phyloP scores from a whole-genome alignment of 2,888 invertebrate genomes.

The Campoletis raptor region DNA sequence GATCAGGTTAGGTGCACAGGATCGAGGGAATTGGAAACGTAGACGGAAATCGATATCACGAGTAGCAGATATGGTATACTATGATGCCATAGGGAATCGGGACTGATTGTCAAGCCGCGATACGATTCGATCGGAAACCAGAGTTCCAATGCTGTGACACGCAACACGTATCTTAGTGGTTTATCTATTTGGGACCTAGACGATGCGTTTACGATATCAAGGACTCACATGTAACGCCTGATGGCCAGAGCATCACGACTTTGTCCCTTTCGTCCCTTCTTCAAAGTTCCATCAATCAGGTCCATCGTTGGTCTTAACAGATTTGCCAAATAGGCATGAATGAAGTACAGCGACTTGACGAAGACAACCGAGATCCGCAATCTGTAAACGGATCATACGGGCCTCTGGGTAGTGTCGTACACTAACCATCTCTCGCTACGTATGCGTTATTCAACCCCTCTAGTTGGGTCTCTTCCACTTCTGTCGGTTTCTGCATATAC shows the following conservation, averaged over 20 bases:
- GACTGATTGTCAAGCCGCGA: constrained; percentile 51
- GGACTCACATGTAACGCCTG: constrained; percentile 38
- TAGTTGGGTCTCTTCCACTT: constrained; percentile 28
- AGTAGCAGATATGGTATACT: constrained; percentile 45
- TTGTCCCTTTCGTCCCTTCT: constrained; percentile 66
- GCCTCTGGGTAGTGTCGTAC: constrained; percentile 66
- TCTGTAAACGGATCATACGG: constrained; percentile 83
- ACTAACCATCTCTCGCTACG: constrained; percentile 44
- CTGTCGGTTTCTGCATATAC: constrained; percentile 18
- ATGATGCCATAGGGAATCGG: constrained; percentile 33
- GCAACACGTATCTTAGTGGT: constrained; percentile 29
- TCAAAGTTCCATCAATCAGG: constrained; percentile 67
- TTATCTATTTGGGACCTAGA: constrained; percentile 9
- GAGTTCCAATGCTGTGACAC: constrained; percentile 52
- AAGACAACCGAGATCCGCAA: constrained; percentile 73
- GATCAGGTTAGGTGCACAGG: constrained; percentile 16
- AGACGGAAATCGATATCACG: constrained; percentile 58
- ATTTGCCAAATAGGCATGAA: constrained; percentile 65
- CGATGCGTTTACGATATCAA: constrained; percentile 50
- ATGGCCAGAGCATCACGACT: constrained; percentile 38
- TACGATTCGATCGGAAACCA: constrained; percentile 57
- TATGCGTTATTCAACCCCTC: constrained; percentile 42
- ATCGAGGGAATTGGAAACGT: constrained; percentile 28
- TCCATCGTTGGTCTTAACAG: constrained; percentile 67
- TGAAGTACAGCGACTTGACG: constrained; percentile 50